Conservation (phyloP, 2,113 vertebrate species). For the Neolamprologus tretocephalus region DNA sequence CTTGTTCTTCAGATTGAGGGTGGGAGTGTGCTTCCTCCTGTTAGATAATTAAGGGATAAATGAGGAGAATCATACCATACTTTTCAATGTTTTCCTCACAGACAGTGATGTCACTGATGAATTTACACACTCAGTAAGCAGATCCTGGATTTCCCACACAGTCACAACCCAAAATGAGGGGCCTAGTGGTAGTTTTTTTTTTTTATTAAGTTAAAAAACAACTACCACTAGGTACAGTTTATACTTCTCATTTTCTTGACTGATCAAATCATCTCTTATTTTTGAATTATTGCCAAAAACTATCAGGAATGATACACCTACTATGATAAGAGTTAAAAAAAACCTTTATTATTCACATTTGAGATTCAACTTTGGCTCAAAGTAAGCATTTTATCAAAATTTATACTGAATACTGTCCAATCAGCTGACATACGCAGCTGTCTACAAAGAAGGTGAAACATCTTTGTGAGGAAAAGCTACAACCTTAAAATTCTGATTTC, state of each 20-base stretch:
- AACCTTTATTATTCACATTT: not conserved
- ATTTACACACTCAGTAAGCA: not conserved
- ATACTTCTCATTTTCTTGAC: not conserved
- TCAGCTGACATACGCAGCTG: not conserved
- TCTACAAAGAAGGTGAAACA: not conserved
- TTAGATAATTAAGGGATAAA: conserved; percentile 4
- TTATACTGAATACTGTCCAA: not conserved
- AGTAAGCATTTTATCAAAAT: not conserved
- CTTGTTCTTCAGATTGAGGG: not conserved
- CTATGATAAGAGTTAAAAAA: not conserved
- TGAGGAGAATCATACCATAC: not conserved
- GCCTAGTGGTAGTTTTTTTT: not conserved
- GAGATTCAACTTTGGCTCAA: not conserved
- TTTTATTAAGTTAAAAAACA: not conserved
- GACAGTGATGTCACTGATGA: not conserved
- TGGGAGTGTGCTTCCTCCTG: conserved; percentile 46
- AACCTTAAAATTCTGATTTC: not conserved
- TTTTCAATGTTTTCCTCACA: not conserved
- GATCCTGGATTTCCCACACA: not conserved
- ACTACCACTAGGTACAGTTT: not conserved
- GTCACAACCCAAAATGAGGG: accelerated
- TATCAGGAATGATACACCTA: not conserved
- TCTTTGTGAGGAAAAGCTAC: not conserved
- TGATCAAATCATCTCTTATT: not conserved
- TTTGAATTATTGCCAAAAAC: not conserved